Evolutionary conservation across 1,140 invertebrate genomes (phyloP).

Genomic region (Semibalanus balanoides): DNA sequence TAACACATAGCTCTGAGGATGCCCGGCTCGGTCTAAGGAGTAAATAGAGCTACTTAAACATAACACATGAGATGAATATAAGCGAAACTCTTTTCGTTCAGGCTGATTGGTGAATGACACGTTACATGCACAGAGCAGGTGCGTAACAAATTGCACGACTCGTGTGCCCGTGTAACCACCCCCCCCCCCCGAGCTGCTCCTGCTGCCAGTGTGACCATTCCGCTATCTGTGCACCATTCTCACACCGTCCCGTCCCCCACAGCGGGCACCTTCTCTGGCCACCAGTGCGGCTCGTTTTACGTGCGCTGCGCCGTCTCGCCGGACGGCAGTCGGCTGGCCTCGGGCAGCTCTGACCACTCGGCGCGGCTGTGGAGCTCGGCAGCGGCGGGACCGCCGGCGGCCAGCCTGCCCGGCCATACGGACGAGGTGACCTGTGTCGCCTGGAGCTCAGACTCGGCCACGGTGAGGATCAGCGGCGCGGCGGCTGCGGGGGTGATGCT

Average conservation of each 20-base stretch:
- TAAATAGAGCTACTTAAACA: too few species aligned
- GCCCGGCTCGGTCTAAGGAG: too few species aligned
- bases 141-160: too few species aligned
- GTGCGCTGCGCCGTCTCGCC: not conserved
- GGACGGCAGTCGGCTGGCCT: not conserved
- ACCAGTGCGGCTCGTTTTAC: not conserved
- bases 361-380: not conserved
- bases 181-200: too few species aligned
- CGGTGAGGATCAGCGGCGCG: not conserved
- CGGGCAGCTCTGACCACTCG: not conserved
- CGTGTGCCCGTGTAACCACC: too few species aligned
- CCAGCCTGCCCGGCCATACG: not conserved
- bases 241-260: not conserved
- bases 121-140: too few species aligned
- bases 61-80: too few species aligned
- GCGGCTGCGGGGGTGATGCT: too few species aligned
- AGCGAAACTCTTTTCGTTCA: too few species aligned
- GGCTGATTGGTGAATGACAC: too few species aligned
- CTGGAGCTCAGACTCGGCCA: not conserved
- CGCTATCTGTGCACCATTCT: not conserved
- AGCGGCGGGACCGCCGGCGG: not conserved
- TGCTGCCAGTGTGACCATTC: not conserved
- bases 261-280: not conserved
- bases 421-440: slow-evolving; percentile 5
- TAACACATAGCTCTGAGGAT: too few species aligned